Conservation (phyloP, 2,888 invertebrate species). For the Protophormia terraenovae region DNA sequence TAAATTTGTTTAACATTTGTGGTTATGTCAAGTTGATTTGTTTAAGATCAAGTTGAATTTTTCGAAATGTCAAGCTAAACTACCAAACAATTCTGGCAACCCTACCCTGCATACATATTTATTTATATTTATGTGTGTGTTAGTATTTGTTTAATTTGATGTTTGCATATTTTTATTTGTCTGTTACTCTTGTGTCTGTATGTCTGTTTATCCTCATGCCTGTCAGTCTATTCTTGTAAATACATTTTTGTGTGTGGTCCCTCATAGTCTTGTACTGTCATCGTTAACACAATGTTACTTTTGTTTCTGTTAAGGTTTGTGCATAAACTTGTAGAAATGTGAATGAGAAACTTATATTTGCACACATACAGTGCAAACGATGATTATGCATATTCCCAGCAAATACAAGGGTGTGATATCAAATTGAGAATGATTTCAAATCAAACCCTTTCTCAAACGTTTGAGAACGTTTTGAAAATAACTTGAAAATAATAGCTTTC, state of each 20-base stretch:
- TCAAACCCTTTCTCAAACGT: too few relatives aligned
- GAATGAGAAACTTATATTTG: background rate
- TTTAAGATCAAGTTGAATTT: too few relatives aligned
- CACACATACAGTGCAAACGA: background rate
- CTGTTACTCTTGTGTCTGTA: background rate
- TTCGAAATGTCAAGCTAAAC: too few relatives aligned
- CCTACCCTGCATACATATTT: background rate
- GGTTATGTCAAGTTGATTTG: too few relatives aligned
- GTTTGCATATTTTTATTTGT: background rate
- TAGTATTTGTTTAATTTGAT: too few relatives aligned
- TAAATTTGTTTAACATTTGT: too few relatives aligned
- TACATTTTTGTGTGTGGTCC: background rate
- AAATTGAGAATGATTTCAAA: too few relatives aligned
- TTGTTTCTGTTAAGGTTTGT: slow-evolving; percentile 1
- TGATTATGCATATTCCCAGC: slow-evolving; percentile 1
- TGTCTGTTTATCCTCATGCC: slow-evolving; percentile 5
- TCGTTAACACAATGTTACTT: slow-evolving; percentile 14
- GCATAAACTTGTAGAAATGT: background rate
- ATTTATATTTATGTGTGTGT: background rate
- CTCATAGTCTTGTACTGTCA: slow-evolving; percentile 11
- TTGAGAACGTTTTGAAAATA: too few relatives aligned
- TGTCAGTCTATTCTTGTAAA: background rate
- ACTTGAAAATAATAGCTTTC: too few relatives aligned
- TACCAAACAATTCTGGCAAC: background rate
- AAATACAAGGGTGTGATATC: too few relatives aligned